Percentiles rank a stretch among this genome's conserved stretches.
phyloP scores from a whole-genome alignment of 2,888 invertebrate species.

The Nomada fucata region DNA sequence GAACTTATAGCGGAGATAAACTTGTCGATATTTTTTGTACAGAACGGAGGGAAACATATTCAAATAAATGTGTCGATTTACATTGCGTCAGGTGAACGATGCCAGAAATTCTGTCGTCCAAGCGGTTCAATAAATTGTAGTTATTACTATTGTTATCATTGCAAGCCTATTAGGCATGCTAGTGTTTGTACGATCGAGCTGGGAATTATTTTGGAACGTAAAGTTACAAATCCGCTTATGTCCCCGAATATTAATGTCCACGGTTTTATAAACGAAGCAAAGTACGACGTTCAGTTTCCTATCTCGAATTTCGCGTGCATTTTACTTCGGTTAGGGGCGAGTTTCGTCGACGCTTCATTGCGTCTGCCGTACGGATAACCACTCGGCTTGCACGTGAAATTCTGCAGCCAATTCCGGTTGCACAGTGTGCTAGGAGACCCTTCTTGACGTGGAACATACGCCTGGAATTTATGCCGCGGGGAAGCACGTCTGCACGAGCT shows the following conservation, averaged over 20 bases:
- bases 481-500: not conserved
- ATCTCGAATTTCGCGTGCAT: not conserved
- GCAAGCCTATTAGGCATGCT: too few species aligned
- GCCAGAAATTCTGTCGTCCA: too few species aligned
- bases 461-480: not conserved
- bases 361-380: not conserved
- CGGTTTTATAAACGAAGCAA: not conserved
- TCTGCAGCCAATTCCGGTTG: constrained; percentile 10
- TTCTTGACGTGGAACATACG: not conserved
- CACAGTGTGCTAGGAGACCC: not conserved
- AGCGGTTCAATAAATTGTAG: too few species aligned
- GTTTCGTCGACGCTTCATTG: constrained; percentile 5
- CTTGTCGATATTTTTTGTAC: not conserved
- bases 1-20: constrained; percentile 45
- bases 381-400: constrained; percentile 19
- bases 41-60: not conserved
- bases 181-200: too few species aligned
- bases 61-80: too few species aligned
- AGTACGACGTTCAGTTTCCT: not conserved
- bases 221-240: too few species aligned
- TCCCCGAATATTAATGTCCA: too few species aligned
- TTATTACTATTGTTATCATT: too few species aligned
- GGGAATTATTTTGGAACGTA: too few species aligned
- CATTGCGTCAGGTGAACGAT: too few species aligned
- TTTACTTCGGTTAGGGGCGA: not conserved